Evolutionary conservation across 1,140 invertebrate genomes (phyloP), one percentile per base, ranked within the genome.

Genomic region (Trinorchestia longiramus): DNA sequence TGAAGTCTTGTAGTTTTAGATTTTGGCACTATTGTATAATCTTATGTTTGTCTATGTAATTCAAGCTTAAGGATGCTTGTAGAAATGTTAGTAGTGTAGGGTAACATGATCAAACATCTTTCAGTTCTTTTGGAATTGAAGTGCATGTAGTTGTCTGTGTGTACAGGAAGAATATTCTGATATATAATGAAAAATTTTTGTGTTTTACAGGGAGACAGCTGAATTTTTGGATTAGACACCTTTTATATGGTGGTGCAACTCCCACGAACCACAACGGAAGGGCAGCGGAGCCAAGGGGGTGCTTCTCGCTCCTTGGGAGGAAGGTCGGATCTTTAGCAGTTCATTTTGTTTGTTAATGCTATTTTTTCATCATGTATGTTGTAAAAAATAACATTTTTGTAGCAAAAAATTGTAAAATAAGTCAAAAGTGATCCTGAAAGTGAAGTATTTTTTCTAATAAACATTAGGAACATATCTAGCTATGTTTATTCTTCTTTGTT

Each of bases 261-360:
- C 92, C 92, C 92, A 94, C 92, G 92, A 98, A 98, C 97, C 98
- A 99, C 98, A 98, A 99, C 98, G 99, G 99, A 99, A 98, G 98
- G 98, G 98, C 98, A 98, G 98, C 98, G 98, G 98, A 98, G 98
- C 98, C 98, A 98, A 98, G 99, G 99, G 98, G 99, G 99, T 99
- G 98, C 98, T 99, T 99, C 98, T 99, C 99, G 98, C 99, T 98
- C 98, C 98, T 98, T 98, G 98, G 99, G 99, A 99, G 98, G 99
- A 99, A 98, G 98, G 98, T 98, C 98, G 97, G 97, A 97, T 97
- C 87, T 15, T 95, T n/a, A 53, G 62, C 62, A 77, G 62, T 36
- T 36, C 28, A 23, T 3, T 77, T 77, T 77, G 11, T 77, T 15
- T 77, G 62, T 77, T 23, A 77, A 77, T 77, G 15, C 36, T 77